These are phyloP conservation scores for Steinernema scapterisci DNA, from an alignment of 2,888 invertebrate species.

Conservation along the genomic window DNA sequence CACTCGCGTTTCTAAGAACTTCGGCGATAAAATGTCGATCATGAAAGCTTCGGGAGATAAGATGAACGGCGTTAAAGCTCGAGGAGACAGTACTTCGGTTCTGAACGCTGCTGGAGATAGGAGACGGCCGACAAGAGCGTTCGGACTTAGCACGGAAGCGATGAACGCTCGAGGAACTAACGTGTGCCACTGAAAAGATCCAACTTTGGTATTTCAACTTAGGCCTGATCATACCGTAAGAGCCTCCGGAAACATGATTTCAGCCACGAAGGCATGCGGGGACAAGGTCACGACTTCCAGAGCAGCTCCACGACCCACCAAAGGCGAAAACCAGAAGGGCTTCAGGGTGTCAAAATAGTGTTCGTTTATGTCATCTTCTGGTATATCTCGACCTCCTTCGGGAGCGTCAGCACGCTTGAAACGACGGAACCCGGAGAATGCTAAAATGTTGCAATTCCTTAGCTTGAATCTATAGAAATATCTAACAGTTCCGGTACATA, in stretches of 20 bases:
- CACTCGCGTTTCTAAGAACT: constrained; percentile 55
- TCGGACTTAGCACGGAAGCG: constrained; percentile 60
- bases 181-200: constrained; percentile 44
- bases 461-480: too few species aligned
- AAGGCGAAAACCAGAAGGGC: constrained; percentile 56
- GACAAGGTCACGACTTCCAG: constrained; percentile 57
- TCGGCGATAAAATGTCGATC: constrained; percentile 51
- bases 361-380: constrained; percentile 3
- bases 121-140: constrained; percentile 56
- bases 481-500: background rate
- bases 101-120: constrained; percentile 59
- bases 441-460: background rate
- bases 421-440: background rate
- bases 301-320: constrained; percentile 45
- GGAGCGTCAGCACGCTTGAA: background rate
- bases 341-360: constrained; percentile 44
- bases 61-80: constrained; percentile 59
- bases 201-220: background rate
- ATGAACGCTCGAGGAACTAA: constrained; percentile 61
- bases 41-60: constrained; percentile 60
- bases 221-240: constrained; percentile 8
- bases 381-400: background rate
- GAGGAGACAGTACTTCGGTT: constrained; percentile 56
- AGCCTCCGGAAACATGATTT: constrained; percentile 48
- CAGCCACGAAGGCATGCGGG: constrained; percentile 55